phyloP scores from a whole-genome alignment of 2,113 vertebrate genomes.

The Chascanopsetta lugubris region DNA sequence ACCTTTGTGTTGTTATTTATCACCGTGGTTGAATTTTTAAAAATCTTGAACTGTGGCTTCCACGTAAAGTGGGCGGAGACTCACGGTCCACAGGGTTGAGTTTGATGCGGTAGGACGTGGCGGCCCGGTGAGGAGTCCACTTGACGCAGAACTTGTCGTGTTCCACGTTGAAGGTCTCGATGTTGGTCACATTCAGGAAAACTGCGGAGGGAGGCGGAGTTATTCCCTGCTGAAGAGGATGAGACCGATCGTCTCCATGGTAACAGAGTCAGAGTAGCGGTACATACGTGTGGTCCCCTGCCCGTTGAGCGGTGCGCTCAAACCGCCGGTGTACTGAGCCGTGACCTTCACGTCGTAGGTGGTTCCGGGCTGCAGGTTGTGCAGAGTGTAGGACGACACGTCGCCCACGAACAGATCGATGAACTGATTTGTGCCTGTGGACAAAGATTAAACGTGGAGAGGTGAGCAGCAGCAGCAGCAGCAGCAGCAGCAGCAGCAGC shows the following conservation, averaged over 20 bases:
- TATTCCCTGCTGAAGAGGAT: too few species aligned
- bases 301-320: constrained; percentile 86
- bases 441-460: too few species aligned
- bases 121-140: constrained; percentile 90
- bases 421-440: constrained; percentile 84
- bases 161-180: constrained; percentile 86
- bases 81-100: constrained; percentile 89
- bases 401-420: constrained; percentile 94
- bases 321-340: constrained; percentile 90
- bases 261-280: not conserved
- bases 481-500: too few species aligned
- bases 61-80: constrained; percentile 20
- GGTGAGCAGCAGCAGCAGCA: too few species aligned
- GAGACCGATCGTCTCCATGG: too few species aligned
- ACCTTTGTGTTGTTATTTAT: too few species aligned
- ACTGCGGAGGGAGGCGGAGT: constrained; percentile 76
- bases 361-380: constrained; percentile 93
- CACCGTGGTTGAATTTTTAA: too few species aligned
- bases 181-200: constrained; percentile 92
- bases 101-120: constrained; percentile 93
- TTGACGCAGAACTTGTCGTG: constrained; percentile 92
- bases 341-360: constrained; percentile 91
- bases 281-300: constrained; percentile 91
- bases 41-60: too few species aligned
- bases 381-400: constrained; percentile 89